These are phyloP conservation scores for pig (Sus scrofa) DNA, from an alignment of 2,113 vertebrate species.

Conservation along the genomic window T2T-Sscrofa CM000817.6:69927501-69928000, in stretches of 20 bases:
- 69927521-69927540: background rate
- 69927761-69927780: background rate
- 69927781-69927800: background rate
- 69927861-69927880: background rate
- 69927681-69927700: background rate
- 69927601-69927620: background rate
- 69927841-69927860: background rate
- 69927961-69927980: background rate
- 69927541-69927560: background rate
- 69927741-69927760: background rate
- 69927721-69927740: background rate
- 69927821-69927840: background rate
- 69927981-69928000: conserved; percentile 44
- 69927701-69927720: conserved; percentile 34
- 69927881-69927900: background rate
- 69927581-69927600: background rate
- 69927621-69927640: background rate
- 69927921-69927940: background rate
- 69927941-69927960: background rate
- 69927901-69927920: background rate
- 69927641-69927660: background rate
- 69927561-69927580: background rate
- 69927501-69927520: background rate
- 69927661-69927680: background rate
- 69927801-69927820: background rate